Evolutionary conservation across 2,797 vertebrate species (phyloP), one percentile per base, ranked within the genome.

Genomic region (Lacerta bilineata): DNA sequence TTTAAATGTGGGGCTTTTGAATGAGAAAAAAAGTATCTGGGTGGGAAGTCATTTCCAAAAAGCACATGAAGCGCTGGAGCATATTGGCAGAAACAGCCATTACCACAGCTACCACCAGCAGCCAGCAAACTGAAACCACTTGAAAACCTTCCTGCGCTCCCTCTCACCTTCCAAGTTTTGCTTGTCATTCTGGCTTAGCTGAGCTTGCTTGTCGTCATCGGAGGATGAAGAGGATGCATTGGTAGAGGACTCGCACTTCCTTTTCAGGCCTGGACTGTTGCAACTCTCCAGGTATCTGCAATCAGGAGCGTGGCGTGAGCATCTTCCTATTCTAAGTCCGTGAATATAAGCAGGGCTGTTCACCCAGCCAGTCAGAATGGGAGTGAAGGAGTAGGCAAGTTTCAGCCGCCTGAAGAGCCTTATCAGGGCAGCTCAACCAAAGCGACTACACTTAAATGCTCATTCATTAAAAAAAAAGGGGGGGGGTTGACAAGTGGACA

Each of bases 231-330:
- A 98, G 1, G 97, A 96, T 9, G 95, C 92, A 23, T 98, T 94
- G 83, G 96, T 97, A 87, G 93, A 96, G 91, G 96, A 97, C n/a
- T 97, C 92, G 69, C 95, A 98, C 94, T 98, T 99, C 8, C 98
- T 97, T 90, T 99, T 99, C 82, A 98, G 85, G 8, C 96, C 96
- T 29, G 98, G 97, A 88, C 97, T 95, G n/a, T 91, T 97, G 88
- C 96, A 98, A 96, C 98, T 98, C 94, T 98, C 98, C 92, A 98
- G 95, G 92, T 98, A 99, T 66, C 98, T 99, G 93, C 68, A 89
- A 86, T 55, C 50, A 41, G 75, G 55, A 87, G 33, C 29, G 9
- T 36, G 83, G 66, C 8, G 41, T 17, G 39, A 69, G 68, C 29
- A 50, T 50, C 36, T 82, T 59, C 72, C 72, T 82, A n/a, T 66